Conservation (phyloP, 2,113 vertebrate genomes). For the Channa maculata region DNA sequence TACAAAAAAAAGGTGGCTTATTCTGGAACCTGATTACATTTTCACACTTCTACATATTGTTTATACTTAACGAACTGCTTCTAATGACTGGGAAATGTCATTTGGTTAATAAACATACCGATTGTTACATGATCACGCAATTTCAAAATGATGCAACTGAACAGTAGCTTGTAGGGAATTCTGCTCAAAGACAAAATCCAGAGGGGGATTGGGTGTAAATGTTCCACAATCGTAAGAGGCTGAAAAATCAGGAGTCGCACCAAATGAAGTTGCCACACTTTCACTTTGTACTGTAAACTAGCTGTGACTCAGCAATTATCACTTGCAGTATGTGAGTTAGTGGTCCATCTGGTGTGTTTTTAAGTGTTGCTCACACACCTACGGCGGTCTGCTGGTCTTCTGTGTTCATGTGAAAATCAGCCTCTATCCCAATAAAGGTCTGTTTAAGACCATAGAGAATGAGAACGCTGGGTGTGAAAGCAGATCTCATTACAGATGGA, state of each 20-base stretch:
- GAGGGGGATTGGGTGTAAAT: background rate
- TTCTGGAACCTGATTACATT: no score
- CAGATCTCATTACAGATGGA: no score
- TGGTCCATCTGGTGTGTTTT: constrained; percentile 1
- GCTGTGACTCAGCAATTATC: constrained; percentile 36
- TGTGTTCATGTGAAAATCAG: background rate
- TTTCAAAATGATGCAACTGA: background rate
- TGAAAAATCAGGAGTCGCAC: background rate
- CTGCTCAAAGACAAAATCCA: constrained; percentile 21
- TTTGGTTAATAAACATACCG: background rate
- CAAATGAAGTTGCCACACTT: constrained; percentile 9
- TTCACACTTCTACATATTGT: no score
- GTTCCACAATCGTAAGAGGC: background rate
- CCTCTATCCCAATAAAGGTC: background rate
- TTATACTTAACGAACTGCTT: no score
- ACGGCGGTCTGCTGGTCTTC: background rate
- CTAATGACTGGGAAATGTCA: background rate
- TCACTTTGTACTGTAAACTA: constrained; percentile 20
- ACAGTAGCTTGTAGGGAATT: background rate
- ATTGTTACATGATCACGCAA: background rate
- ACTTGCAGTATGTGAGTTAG: background rate
- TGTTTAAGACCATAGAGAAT: background rate
- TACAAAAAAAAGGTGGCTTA: no score
- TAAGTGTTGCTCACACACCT: constrained; percentile 19
- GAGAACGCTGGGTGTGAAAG: background rate